Conservation (phyloP, 2,113 vertebrate species). For the Vulpes ferrilata region DNA sequence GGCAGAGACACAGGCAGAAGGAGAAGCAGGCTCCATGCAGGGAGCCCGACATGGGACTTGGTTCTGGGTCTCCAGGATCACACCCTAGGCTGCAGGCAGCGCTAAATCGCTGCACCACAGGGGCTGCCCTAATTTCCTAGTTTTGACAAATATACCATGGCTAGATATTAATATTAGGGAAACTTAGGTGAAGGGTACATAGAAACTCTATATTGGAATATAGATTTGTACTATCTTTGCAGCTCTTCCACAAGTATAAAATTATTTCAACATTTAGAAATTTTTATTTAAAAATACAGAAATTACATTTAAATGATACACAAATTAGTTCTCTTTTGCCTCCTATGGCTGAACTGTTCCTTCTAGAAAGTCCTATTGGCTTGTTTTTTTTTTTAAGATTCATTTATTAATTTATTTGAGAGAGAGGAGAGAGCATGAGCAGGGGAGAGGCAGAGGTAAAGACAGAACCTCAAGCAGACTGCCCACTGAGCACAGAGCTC, state of each 20-base stretch:
- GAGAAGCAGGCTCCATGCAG: too few species aligned
- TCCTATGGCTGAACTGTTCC: background rate
- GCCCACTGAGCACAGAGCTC: background rate
- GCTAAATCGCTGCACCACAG: too few species aligned
- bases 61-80: too few species aligned
- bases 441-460: background rate
- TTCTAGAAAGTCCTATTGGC: conserved; percentile 9
- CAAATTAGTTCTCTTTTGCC: conserved; percentile 18
- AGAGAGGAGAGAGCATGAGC: background rate
- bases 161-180: background rate
- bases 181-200: background rate
- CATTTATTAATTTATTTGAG: background rate
- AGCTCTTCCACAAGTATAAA: conserved; percentile 40
- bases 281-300: conserved; percentile 18
- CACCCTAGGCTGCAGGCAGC: too few species aligned
- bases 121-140: background rate
- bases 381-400: background rate
- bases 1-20: too few species aligned
- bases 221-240: background rate
- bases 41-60: too few species aligned
- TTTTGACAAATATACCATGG: conserved; percentile 18
- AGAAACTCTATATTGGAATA: background rate
- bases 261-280: conserved; percentile 17
- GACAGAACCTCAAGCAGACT: background rate
- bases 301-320: conserved; percentile 21